Evolutionary conservation across 2,888 invertebrate genomes (phyloP).

Genomic region (Drosophila cognata): DNA sequence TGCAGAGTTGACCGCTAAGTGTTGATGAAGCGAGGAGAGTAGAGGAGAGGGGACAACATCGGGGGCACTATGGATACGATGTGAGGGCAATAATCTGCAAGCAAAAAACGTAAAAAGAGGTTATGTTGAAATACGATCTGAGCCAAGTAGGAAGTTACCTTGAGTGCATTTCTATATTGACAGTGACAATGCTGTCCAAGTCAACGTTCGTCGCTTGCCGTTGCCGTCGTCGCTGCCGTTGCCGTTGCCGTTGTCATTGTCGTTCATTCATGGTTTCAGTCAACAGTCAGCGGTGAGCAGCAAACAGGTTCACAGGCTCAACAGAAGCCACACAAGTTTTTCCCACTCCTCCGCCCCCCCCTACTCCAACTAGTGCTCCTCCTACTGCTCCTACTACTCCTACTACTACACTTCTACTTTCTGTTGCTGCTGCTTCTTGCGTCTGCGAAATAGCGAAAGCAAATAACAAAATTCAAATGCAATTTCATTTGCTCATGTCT

Average conservation of each 20-base stretch:
- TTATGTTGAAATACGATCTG: conserved; percentile 71
- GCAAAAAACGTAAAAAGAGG: conserved; percentile 67
- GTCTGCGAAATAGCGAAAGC: conserved; percentile 20
- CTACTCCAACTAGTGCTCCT: background rate
- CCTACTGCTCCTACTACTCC: background rate
- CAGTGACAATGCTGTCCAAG: conserved; percentile 71
- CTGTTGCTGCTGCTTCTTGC: background rate
- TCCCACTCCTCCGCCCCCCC: conserved; percentile 18
- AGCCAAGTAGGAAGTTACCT: conserved; percentile 83
- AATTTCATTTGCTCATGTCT: conserved; percentile 48
- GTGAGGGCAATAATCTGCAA: conserved; percentile 65
- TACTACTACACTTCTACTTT: background rate
- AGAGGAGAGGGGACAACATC: background rate
- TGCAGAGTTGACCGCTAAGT: conserved; percentile 68
- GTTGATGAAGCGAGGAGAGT: conserved; percentile 13
- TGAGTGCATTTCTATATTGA: conserved; percentile 82
- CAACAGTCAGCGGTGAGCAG: conserved; percentile 7
- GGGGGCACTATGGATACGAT: conserved; percentile 9
- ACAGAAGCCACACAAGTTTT: conserved; percentile 77
- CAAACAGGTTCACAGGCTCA: conserved; percentile 80
- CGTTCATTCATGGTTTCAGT: conserved; percentile 77
- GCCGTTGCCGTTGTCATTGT: conserved; percentile 31
- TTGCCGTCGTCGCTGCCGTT: conserved; percentile 39
- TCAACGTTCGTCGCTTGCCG: conserved; percentile 36
- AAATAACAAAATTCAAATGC: conserved; percentile 24